Base-by-base conservation (phyloP, 1,140 invertebrate species). In the Lasaia peninsularis region DNA sequence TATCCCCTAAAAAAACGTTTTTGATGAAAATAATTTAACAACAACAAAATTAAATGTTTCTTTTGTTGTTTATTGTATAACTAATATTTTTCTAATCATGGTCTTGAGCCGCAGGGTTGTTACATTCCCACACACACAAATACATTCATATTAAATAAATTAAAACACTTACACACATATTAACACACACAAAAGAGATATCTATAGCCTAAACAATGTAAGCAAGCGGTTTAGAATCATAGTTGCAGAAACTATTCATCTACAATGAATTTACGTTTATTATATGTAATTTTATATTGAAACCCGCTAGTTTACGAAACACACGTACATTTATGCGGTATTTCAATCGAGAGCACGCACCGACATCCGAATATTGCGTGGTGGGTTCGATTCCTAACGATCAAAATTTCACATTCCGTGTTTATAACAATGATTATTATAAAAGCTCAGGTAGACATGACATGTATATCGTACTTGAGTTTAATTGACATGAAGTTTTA, bases 341-440 rank as follows among this genome's bases (percentile, higher is more conserved):
- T 44, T 51, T 48, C 52, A 40, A 63, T 65, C 66, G 57, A 64
- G 56, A 62, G 62, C 62, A 69, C 58, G 50, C 58, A 65, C 16
- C 40, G 64, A 65, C 56, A 31, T 63, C 56, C 35, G 37, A 67
- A 50, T 33, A 60, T 72, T 72, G 65, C 71, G 67, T 66, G 63
- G 63, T 24, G 44, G 56, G 63, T 56, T 70, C 68, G 70, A 64
- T 72, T 70, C 62, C 58, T 62, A 66, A 68, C 73, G 73, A 78
- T 75, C 69, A 71, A 76, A 78, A 79, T 82, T 84, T 78, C 75
- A 80, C 72, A 78, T 71, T 77, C 55, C 63, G 65, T 67, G 64
- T 70, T 71, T 63, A 73, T 62, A 60, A 58, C 10, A 4, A 28
- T 28, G 24, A 28, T 28, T 28, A 20, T 44, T 11, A 20, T 11